A percentile compares a stretch with the other conserved stretches of the same genome.
Conservation (phyloP, 2,797 vertebrate genomes). For the Anguilla megastoma region DNA sequence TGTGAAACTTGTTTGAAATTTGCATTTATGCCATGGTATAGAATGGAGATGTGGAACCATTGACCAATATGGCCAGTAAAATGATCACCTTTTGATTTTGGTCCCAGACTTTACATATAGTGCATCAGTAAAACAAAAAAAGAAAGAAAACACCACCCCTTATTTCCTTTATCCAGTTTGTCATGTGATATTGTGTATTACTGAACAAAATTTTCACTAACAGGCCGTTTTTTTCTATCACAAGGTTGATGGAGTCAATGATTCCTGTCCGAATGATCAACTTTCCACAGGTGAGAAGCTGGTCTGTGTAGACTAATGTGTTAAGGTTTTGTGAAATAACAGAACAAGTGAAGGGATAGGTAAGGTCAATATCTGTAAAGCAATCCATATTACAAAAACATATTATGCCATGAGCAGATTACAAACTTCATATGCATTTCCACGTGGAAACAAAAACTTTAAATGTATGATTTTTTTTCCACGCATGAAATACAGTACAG, state of each 20-base stretch:
- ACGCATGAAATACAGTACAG: neutral
- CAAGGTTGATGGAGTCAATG: slow-evolving; percentile 90
- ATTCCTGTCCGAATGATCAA: slow-evolving; percentile 91
- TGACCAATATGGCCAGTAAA: too few relatives aligned
- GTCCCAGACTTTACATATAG: too few relatives aligned
- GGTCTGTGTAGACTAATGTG: neutral
- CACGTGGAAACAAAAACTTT: neutral
- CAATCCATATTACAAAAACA: too few relatives aligned
- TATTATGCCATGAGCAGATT: too few relatives aligned
- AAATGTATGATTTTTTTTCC: neutral
- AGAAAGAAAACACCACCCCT: neutral
- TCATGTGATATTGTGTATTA: neutral
- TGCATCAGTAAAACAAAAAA: too few relatives aligned
- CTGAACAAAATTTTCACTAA: slow-evolving; percentile 1
- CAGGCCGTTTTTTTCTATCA: slow-evolving; percentile 11
- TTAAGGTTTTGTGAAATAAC: neutral
- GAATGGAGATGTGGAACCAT: too few relatives aligned
- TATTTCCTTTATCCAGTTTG: neutral
- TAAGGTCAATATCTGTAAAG: neutral
- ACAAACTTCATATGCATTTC: neutral
- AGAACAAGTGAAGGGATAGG: neutral
- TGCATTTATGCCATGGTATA: too few relatives aligned
- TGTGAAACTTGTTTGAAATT: too few relatives aligned
- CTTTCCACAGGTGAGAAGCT: slow-evolving; percentile 86
- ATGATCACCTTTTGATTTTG: too few relatives aligned